phyloP scores from a whole-genome alignment of 2,888 invertebrate species.

The Aporophyla nigra region DNA sequence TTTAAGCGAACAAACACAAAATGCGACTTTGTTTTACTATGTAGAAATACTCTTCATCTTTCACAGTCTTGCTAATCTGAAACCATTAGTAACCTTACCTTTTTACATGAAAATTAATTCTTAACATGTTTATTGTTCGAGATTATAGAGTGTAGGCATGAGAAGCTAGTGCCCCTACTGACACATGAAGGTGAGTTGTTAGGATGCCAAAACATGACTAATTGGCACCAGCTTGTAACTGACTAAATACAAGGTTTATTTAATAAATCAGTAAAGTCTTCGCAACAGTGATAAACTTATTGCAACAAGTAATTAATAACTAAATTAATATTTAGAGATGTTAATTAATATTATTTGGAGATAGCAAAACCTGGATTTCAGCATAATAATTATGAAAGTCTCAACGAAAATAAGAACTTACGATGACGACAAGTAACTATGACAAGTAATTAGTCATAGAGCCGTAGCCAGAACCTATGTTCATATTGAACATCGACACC shows the following conservation, averaged over 20 bases:
- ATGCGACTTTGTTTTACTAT: too few species aligned
- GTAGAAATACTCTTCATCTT: not conserved
- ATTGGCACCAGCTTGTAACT: slow-evolving; percentile 7
- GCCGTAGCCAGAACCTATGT: not conserved
- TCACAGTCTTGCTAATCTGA: not conserved
- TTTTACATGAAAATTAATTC: not conserved
- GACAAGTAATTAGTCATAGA: not conserved
- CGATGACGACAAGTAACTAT: not conserved
- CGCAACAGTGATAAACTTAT: slow-evolving; percentile 10
- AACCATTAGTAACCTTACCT: too few species aligned
- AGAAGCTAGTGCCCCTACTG: not conserved
- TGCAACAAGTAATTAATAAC: not conserved
- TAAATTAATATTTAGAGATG: slow-evolving; percentile 8
- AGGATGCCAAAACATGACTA: slow-evolving; percentile 15
- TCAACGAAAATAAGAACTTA: not conserved
- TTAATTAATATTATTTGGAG: slow-evolving; percentile 14
- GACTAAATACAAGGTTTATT: not conserved
- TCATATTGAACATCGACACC: not conserved
- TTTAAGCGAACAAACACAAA: too few species aligned
- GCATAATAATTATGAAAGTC: slow-evolving; percentile 1
- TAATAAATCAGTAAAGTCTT: not conserved
- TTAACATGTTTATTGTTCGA: not conserved
- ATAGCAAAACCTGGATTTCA: slow-evolving; percentile 2
- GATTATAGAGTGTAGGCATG: not conserved
- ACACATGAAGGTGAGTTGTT: not conserved